Evolutionary conservation across 2,113 vertebrate species (phyloP), one percentile per base, ranked within the genome.

Genomic region (Prionailurus viverrinus): DNA sequence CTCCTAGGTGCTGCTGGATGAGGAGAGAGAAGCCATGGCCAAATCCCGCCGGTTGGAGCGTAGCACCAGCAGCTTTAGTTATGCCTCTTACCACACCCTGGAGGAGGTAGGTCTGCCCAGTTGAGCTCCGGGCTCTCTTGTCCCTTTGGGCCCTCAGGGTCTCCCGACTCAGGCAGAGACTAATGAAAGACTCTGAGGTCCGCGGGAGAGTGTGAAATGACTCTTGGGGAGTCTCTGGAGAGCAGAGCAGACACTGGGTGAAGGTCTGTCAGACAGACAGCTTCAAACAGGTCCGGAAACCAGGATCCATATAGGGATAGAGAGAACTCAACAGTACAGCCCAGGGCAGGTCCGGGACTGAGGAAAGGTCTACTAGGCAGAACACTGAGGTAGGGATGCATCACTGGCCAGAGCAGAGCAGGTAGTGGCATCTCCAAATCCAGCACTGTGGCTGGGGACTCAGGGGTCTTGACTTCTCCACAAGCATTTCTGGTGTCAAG

Each of bases 41-140:
- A 97, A 21, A 16, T 95, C 99, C 4, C 98, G 94, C 48, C 94
- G 97, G 76, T 27, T 33, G 33, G 98, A 98, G 55, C 99, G 99
- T 76, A 99, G 97, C 92, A 98, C 98, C 0, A 98, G 98, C 65
- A 97, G 41, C 0, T 99, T 99, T 0, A 98, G 99, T 93, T 99
- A 99, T 3, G 51, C 98, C 63, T 99, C 95, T 18, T 99, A 99
- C 97, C 99, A 99, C 98, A 99, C 98, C 0, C 53, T 99, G 93
- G 97, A 97, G 0, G 99, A 99, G 99, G 99, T 99, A 53, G 73
- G 97, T 29, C 65, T 65, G 36, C 68, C 18, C 0, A 0, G 21
- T 2, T 12, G 8, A 11, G 55, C 36, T 76, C 33, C 13, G 5
- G 61, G 27, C 65, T 25, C 19, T 39, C 36, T 63, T 31, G 13